Base-by-base conservation (phyloP, 2,113 vertebrate genomes). In the Vireo altiloquus region DNA sequence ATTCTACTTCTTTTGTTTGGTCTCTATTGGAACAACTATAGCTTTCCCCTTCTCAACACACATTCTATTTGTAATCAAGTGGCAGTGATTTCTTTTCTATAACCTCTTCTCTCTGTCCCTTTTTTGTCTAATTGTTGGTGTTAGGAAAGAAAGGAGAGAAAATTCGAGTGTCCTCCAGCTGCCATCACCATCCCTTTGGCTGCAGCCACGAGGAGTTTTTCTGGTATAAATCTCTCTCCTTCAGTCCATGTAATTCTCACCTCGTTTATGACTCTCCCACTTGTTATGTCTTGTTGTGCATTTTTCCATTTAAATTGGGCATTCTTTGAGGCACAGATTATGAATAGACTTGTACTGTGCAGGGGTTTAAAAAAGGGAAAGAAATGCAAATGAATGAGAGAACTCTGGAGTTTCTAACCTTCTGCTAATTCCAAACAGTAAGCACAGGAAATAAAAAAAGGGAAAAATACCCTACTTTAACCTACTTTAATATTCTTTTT, bases 211-310 rank as follows among this genome's bases (percentile, higher is more conserved):
- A 27, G 52, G 61, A 82, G 7, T 47, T 59, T 72, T 61, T 57
- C 64, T 31, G 88, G 63, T 79, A 23, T 23, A 44, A 77, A 40
- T 47, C 28, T 74, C 54, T 74, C 88, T 61, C 75, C 68, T 88
- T 77, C 47, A 50, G 71, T 39, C 5, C 3, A 2, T 75, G 63
- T 39, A 80, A 88, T 90, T 94, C 79, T 92, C 4, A 2, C 69
- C 60, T 90, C 10, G 0, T 86, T 92, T 95, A 80, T 86, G 56
- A 68, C 52, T 93, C 79, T 77, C 68, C 11, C 72, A 57, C 93
- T 93, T 94, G 94, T 88, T 94, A 40, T 7, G 37, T 92, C 94
- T 96, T 93, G 89, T 87, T 94, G 75, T 87, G 92, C 90, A 47
- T 91, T 94, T 95, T 82, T 96, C 59, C 61, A 64, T 94, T 80